Evolutionary conservation across 1,140 invertebrate genomes (phyloP).

Genomic region (Mya arenaria): DNA sequence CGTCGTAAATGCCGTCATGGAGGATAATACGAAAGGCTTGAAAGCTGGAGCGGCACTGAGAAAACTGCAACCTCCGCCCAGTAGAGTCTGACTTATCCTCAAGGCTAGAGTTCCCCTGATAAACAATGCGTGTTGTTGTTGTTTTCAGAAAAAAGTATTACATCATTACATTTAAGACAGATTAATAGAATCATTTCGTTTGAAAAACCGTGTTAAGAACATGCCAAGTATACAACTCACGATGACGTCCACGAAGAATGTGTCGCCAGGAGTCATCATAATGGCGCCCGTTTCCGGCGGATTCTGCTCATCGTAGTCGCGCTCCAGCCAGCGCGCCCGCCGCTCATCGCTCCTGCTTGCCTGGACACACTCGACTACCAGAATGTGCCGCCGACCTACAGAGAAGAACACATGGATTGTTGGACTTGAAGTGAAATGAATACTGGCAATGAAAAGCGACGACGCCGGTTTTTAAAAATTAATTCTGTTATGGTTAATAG

Average conservation of each 20-base stretch:
- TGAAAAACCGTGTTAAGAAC: too few relatives aligned
- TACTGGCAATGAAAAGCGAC: too few relatives aligned
- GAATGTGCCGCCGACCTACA: slow-evolving; percentile 13
- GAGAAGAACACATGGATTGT: too few relatives aligned
- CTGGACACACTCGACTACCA: slow-evolving; percentile 19
- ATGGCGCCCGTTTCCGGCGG: slow-evolving; percentile 20
- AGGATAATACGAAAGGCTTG: slow-evolving; percentile 27
- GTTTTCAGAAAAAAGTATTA: neutral
- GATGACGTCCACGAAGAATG: slow-evolving; percentile 10
- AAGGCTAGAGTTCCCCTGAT: slow-evolving; percentile 28
- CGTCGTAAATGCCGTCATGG: slow-evolving; percentile 8
- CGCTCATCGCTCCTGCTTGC: neutral
- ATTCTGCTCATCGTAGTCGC: slow-evolving; percentile 22
- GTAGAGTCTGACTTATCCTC: slow-evolving; percentile 26
- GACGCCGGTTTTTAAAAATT: too few relatives aligned
- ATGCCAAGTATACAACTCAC: neutral
- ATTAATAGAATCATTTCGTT: neutral
- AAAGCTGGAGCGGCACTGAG: slow-evolving; percentile 22
- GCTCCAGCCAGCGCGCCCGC: neutral
- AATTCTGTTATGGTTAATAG: too few relatives aligned
- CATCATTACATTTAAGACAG: neutral
- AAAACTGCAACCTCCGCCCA: slow-evolving; percentile 35
- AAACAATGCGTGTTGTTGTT: neutral
- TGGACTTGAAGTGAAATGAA: neutral
- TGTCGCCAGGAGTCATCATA: slow-evolving; percentile 35